These are phyloP conservation scores for Cathartes aura DNA, from an alignment of 2,113 vertebrate genomes.

Conservation along the genomic window DNA sequence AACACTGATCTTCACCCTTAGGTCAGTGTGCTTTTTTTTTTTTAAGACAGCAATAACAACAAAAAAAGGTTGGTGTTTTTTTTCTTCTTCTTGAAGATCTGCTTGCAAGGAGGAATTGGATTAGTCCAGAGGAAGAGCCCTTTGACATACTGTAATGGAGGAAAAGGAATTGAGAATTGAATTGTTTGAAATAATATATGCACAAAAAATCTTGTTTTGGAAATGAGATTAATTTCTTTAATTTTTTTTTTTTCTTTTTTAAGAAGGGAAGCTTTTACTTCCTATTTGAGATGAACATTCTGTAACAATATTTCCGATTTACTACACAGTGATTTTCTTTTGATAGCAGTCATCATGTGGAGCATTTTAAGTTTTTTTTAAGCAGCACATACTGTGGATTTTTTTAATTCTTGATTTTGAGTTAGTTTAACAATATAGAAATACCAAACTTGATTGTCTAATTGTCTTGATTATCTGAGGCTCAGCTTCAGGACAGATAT, in stretches of 20 bases:
- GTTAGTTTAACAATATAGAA: background rate
- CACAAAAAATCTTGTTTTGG: background rate
- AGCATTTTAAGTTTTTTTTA: background rate
- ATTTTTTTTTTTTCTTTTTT: background rate
- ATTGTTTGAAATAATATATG: background rate
- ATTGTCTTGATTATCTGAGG: background rate
- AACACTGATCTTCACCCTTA: background rate
- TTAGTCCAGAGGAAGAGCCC: background rate
- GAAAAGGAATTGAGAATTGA: background rate
- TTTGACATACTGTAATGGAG: background rate
- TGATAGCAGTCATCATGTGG: background rate
- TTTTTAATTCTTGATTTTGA: background rate
- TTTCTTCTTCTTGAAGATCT: background rate
- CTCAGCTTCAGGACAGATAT: background rate
- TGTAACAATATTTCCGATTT: background rate
- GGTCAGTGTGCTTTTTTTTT: background rate
- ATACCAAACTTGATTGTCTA: background rate
- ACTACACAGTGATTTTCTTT: background rate
- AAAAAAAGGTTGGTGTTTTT: rapidly evolving
- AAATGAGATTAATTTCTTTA: background rate
- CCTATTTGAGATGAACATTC: background rate
- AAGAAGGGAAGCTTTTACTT: background rate
- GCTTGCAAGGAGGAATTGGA: background rate
- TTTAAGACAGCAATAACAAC: background rate
- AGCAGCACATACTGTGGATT: background rate